Percentiles rank a stretch among this genome's conserved stretches.
Conservation (phyloP, 2,113 vertebrate species). For the Ariopsis seemanni region DNA sequence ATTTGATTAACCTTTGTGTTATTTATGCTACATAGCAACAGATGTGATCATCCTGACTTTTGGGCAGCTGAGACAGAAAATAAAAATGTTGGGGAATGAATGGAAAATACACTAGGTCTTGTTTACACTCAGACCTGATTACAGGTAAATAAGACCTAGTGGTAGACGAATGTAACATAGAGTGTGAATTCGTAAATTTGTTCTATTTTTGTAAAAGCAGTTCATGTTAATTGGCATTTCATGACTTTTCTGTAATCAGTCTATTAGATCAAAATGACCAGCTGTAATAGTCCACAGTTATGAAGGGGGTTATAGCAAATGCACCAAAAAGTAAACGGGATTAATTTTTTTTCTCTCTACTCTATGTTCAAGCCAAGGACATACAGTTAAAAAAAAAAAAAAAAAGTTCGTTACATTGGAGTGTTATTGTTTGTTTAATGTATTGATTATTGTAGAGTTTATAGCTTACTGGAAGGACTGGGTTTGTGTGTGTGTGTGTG, state of each 20-base stretch:
- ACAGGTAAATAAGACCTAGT: background rate
- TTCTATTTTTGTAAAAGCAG: background rate
- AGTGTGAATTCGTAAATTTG: background rate
- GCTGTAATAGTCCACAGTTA: background rate
- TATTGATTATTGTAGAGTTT: background rate
- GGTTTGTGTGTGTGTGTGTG: background rate
- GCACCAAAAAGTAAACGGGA: background rate
- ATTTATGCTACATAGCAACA: background rate
- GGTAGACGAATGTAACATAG: background rate
- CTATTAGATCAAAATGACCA: background rate
- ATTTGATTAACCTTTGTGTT: background rate
- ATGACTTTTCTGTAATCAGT: background rate
- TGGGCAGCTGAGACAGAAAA: background rate
- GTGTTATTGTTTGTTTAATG: background rate
- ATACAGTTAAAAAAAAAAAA: background rate
- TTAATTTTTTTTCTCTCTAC: no score
- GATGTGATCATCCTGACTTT: background rate
- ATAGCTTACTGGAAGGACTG: background rate
- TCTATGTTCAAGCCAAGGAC: background rate
- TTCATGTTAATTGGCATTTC: background rate
- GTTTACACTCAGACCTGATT: no score
- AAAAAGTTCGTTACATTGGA: background rate
- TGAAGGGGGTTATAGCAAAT: background rate
- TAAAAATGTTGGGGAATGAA: background rate
- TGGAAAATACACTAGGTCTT: background rate